A percentile compares a stretch with the other conserved stretches of the same genome.
Evolutionary conservation across 1,140 invertebrate species (phyloP).

Genomic region (Drosophila bifasciata): DNA sequence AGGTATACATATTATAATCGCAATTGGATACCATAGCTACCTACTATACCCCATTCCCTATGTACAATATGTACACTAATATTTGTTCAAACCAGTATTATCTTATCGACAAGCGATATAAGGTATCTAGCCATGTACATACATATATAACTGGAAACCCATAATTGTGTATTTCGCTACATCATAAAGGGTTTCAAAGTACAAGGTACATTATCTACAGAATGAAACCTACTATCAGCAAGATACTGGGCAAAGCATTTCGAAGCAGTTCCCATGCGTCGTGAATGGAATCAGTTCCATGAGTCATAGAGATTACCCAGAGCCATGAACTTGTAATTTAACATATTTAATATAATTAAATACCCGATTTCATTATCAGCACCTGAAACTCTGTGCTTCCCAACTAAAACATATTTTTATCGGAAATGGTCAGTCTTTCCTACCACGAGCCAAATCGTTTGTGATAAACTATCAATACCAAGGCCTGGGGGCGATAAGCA

Average conservation of each 20-base stretch:
- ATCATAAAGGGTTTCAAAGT: constrained; percentile 27
- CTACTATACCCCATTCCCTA: too few relatives aligned
- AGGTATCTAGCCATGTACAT: not conserved
- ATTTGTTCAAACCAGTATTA: too few relatives aligned
- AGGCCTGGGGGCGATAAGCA: constrained; percentile 9
- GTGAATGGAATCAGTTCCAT: constrained; percentile 8
- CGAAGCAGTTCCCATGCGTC: constrained; percentile 4
- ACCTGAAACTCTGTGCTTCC: not conserved
- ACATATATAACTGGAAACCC: constrained; percentile 3
- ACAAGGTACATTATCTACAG: constrained; percentile 33
- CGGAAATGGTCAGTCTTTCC: not conserved
- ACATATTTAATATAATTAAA: not conserved
- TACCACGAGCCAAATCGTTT: not conserved
- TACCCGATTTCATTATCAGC: not conserved
- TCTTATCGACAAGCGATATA: too few relatives aligned
- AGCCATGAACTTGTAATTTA: constrained; percentile 21
- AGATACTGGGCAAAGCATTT: constrained; percentile 18
- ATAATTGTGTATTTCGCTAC: constrained; percentile 15
- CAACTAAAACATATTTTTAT: not conserved
- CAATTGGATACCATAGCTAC: too few relatives aligned
- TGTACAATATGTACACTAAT: too few relatives aligned
- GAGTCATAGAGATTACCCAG: constrained; percentile 23
- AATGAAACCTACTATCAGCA: constrained; percentile 23
- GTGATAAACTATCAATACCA: constrained; percentile 6
- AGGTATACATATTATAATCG: too few relatives aligned